Percentiles rank a stretch among this genome's conserved stretches.
Conservation (phyloP, 2,888 invertebrate genomes). For the Trachelus troglodyta region DNA sequence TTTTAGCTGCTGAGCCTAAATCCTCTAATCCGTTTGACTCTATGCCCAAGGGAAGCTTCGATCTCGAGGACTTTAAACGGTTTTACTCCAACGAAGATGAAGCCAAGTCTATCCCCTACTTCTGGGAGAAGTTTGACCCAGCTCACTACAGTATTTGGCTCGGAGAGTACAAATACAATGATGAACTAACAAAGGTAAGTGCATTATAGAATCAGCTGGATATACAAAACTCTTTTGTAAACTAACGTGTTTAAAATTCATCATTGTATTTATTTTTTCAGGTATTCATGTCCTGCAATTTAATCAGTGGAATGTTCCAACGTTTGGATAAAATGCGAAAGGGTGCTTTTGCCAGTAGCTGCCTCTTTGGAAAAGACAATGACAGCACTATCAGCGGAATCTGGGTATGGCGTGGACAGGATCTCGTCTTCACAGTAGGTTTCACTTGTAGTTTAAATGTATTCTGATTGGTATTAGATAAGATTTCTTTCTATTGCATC, state of each 20-base stretch:
- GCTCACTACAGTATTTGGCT: constrained; percentile 97
- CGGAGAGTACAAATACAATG: constrained; percentile 95
- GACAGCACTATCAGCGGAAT: constrained; percentile 94
- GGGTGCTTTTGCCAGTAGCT: constrained; percentile 92
- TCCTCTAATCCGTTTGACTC: constrained; percentile 91
- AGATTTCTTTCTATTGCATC: neutral
- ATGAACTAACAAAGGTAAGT: constrained; percentile 82
- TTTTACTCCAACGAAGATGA: constrained; percentile 97
- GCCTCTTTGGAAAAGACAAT: constrained; percentile 93
- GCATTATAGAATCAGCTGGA: neutral
- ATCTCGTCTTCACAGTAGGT: constrained; percentile 85
- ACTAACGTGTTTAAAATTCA: neutral
- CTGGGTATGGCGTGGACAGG: constrained; percentile 98
- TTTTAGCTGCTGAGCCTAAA: constrained; percentile 81
- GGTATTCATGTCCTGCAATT: constrained; percentile 98
- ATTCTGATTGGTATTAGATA: neutral
- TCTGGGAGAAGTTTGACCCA: constrained; percentile 98
- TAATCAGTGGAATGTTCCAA: constrained; percentile 98
- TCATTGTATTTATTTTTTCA: constrained; percentile 24
- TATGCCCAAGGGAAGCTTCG: constrained; percentile 91
- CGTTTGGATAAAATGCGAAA: constrained; percentile 98
- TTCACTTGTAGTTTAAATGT: neutral
- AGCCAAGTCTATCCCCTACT: constrained; percentile 92
- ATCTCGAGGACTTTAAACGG: constrained; percentile 97
- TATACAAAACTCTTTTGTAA: neutral